These are phyloP conservation scores for Kobus ellipsiprymnus DNA, from an alignment of 2,113 vertebrate genomes.

Conservation along the genomic window DNA sequence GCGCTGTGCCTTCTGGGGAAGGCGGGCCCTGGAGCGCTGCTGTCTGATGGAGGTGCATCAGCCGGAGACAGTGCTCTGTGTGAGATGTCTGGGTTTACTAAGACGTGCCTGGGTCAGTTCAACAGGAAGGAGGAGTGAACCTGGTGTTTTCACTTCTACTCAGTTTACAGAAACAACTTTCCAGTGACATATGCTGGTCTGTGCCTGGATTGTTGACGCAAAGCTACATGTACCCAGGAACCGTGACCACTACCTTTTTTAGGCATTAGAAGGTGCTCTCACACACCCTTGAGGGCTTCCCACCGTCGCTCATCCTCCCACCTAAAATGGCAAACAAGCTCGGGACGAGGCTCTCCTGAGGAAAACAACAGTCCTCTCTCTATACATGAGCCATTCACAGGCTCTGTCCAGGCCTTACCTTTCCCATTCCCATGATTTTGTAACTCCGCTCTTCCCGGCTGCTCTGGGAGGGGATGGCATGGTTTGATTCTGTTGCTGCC, in stretches of 20 bases:
- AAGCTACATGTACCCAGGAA: constrained; percentile 27
- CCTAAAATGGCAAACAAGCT: neutral
- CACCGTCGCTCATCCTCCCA: neutral
- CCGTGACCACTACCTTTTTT: neutral
- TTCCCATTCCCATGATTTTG: neutral
- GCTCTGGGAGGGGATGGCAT: neutral
- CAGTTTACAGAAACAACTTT: constrained; percentile 60
- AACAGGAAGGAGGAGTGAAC: constrained; percentile 45
- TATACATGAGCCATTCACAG: neutral
- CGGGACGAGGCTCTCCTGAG: neutral
- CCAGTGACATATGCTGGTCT: neutral
- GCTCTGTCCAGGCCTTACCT: neutral
- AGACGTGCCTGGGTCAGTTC: neutral
- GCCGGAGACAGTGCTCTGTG: neutral
- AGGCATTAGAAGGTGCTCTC: neutral
- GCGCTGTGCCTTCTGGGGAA: neutral
- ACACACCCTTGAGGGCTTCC: neutral
- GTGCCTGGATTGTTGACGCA: neutral
- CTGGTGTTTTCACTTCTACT: constrained; percentile 52
- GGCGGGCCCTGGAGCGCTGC: rapidly evolving
- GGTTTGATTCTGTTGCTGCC: neutral
- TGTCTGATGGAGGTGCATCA: neutral
- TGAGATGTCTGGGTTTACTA: neutral
- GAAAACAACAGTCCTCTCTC: neutral
- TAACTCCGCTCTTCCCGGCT: neutral